Evolutionary conservation across 2,113 vertebrate species (phyloP), one percentile per base, ranked within the genome.

Genomic region (Ochotona princeps): DNA sequence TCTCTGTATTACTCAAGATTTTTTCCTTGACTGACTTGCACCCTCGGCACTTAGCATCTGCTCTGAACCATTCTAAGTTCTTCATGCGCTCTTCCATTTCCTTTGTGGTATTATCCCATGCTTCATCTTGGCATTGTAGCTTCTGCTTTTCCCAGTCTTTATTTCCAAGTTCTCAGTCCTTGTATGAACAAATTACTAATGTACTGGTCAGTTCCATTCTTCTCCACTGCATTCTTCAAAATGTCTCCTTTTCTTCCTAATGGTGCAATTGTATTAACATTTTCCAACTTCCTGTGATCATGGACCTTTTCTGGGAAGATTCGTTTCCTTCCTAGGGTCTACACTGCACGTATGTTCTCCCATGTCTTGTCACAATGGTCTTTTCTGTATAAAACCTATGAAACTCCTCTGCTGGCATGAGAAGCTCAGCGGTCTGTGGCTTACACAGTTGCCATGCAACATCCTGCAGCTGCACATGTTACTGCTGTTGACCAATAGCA

Each of bases 251-350:
- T 86, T 74, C 47, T 94, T 79, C 66, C 66, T 66, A 82, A 54
- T 65, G 13, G 17, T 51, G 28, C 67, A 65, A 69, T 93, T 14
- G 47, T 15, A n/a, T n/a, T 38, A 10, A 10, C 8, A 51, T 57
- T 66, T 3, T 87, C 69, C 93, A 65, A 57, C 86, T 72, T 86
- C 66, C 60, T 72, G 3, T 83, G 54, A 74, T 78, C 92, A 30
- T 94, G 60, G 69, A 57, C 79, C 32, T 78, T 79, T 67, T 70
- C 35, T 38, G 23, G 75, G 35, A 91, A 83, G 44, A 89, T 78
- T 88, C 90, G 87, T 89, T 85, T 96, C 91, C 61, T 93, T 70
- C 70, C 80, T 92, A 86, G 60, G 13, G 26, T 1, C 38, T 54
- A 47, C 74, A 80, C 25, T 78, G 44, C 79, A 96, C 91, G 75